A percentile compares a stretch with the other conserved stretches of the same genome.
Evolutionary conservation across 2,888 invertebrate genomes (phyloP).

Genomic region (Nematopogon swammerdamellus): DNA sequence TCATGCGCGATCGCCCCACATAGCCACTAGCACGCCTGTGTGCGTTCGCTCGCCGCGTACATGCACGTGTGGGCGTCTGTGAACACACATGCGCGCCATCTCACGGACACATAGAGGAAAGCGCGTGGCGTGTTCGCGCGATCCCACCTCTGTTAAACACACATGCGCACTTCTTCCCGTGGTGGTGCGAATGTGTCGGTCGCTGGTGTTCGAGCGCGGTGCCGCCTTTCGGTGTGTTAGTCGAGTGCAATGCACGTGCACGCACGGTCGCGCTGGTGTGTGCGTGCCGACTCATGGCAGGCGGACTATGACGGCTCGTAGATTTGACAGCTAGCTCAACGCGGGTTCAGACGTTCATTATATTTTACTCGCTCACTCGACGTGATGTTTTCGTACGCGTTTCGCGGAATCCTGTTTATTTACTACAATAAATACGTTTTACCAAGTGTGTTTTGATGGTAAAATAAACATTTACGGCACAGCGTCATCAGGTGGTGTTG

Average conservation of each 20-base stretch:
- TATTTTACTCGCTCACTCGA: constrained; percentile 43
- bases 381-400: constrained; percentile 6
- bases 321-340: constrained; percentile 60
- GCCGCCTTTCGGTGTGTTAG: constrained; percentile 50
- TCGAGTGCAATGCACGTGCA: constrained; percentile 38
- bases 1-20: constrained; percentile 45
- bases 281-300: constrained; percentile 52
- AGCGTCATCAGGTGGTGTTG: not conserved
- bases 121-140: constrained; percentile 48
- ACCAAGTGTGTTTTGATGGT: not conserved
- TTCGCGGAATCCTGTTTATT: constrained; percentile 19
- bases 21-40: constrained; percentile 16
- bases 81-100: constrained; percentile 22
- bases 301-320: constrained; percentile 57
- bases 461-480: not conserved
- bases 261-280: constrained; percentile 27
- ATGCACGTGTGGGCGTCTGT: not conserved
- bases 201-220: constrained; percentile 39
- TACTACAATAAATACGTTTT: constrained; percentile 26
- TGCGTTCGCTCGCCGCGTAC: too few relatives aligned
- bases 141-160: not conserved
- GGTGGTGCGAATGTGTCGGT: constrained; percentile 31
- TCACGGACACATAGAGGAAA: constrained; percentile 31
- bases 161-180: constrained; percentile 41
- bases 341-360: constrained; percentile 57